Percentiles rank a stretch among this genome's conserved stretches.
Conservation (phyloP, 2,888 invertebrate genomes). For the Drosophila mettleri region DNA sequence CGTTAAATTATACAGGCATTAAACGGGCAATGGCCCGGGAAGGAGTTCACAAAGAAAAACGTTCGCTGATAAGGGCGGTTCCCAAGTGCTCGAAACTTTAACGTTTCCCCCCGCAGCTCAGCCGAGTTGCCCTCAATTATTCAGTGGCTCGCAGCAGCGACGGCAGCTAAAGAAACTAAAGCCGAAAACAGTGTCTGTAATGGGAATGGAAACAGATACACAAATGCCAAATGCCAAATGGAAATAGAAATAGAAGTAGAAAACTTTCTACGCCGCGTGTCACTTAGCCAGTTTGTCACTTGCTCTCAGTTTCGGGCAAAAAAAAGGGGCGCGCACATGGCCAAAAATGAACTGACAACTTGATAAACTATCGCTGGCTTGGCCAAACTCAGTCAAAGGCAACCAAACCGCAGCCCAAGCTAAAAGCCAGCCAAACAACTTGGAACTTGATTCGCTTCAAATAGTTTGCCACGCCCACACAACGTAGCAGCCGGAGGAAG, state of each 20-base stretch:
- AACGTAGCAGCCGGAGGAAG: not conserved
- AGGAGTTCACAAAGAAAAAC: slow-evolving; percentile 4
- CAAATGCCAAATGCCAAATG: slow-evolving; percentile 2
- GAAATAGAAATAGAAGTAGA: slow-evolving; percentile 11
- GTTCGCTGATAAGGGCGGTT: slow-evolving; percentile 46
- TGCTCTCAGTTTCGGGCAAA: slow-evolving; percentile 43
- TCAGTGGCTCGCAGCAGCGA: slow-evolving; percentile 43
- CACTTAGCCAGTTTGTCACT: slow-evolving; percentile 69
- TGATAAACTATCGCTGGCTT: slow-evolving; percentile 45
- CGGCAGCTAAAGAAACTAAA: slow-evolving; percentile 25
- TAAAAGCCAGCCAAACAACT: slow-evolving; percentile 51
- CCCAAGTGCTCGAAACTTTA: slow-evolving; percentile 32
- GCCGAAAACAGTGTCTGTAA: slow-evolving; percentile 1
- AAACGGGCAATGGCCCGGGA: slow-evolving; percentile 61
- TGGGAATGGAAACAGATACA: slow-evolving; percentile 15
- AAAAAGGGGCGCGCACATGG: slow-evolving; percentile 27
- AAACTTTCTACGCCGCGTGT: slow-evolving; percentile 59
- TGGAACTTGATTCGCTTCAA: slow-evolving; percentile 40
- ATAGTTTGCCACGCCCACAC: slow-evolving; percentile 52
- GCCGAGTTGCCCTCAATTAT: slow-evolving; percentile 59
- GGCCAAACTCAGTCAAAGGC: slow-evolving; percentile 59
- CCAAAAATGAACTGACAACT: slow-evolving; percentile 60
- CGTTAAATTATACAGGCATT: slow-evolving; percentile 83
- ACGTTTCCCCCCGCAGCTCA: slow-evolving; percentile 27
- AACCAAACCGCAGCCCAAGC: slow-evolving; percentile 69